Percentiles rank a stretch among this genome's conserved stretches.
Conservation (phyloP, 2,888 invertebrate genomes). For the Clivina fossor region DNA sequence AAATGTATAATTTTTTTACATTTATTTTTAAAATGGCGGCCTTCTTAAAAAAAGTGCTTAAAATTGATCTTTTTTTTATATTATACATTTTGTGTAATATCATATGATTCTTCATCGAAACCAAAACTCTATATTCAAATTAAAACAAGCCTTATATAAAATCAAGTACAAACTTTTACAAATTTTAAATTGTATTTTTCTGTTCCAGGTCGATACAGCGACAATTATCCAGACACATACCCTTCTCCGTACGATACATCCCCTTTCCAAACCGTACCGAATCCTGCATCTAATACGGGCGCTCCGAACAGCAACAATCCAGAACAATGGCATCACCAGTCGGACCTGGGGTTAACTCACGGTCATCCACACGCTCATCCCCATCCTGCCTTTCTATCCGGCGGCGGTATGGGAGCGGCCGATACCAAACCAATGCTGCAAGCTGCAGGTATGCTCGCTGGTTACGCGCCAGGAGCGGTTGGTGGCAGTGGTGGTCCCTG, state of each 20-base stretch:
- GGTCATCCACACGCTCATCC: conserved; percentile 56
- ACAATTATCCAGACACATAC: conserved; percentile 58
- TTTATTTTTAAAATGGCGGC: no score
- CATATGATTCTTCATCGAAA: no score
- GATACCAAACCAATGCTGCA: conserved; percentile 58
- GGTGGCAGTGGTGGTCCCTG: conserved; percentile 59
- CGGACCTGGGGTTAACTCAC: conserved; percentile 43
- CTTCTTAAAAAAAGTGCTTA: no score
- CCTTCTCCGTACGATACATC: conserved; percentile 64
- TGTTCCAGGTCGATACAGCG: conserved; percentile 54
- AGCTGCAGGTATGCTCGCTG: conserved; percentile 62
- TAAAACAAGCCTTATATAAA: no score
- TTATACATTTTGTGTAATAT: no score
- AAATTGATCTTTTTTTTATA: no score
- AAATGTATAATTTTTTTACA: no score
- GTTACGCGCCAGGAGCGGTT: conserved; percentile 54
- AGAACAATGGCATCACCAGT: conserved; percentile 55
- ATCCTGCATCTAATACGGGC: conserved; percentile 56
- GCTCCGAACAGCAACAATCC: conserved; percentile 50
- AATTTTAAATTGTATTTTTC: no score
- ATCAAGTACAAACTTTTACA: no score
- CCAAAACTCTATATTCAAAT: no score
- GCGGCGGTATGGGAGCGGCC: conserved; percentile 45
- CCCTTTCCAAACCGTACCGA: conserved; percentile 76
- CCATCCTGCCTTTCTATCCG: conserved; percentile 58